Evolutionary conservation across 1,140 invertebrate genomes (phyloP).

Genomic region (Zophobas atratus): DNA sequence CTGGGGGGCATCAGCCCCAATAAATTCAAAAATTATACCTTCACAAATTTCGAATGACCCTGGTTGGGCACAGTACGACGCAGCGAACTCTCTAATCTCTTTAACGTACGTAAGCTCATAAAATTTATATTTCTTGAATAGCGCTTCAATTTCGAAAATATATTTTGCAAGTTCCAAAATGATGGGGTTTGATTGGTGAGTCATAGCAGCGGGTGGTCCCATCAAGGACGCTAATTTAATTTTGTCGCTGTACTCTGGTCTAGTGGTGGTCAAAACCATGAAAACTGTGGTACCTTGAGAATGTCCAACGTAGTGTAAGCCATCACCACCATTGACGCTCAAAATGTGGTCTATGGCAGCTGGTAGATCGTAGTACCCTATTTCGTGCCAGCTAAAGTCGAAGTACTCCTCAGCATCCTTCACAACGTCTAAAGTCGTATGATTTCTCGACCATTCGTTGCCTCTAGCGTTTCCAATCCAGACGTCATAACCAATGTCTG

Average conservation of each 20-base stretch:
- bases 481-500: constrained; percentile 77
- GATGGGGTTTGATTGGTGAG: constrained; percentile 9
- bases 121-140: constrained; percentile 13
- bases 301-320: constrained; percentile 73
- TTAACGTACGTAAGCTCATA: constrained; percentile 13
- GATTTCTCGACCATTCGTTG: constrained; percentile 31
- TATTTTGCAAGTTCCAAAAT: constrained; percentile 3
- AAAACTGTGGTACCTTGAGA: constrained; percentile 74
- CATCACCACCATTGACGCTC: constrained; percentile 66
- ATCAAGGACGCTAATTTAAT: constrained; percentile 71
- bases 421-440: constrained; percentile 31
- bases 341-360: constrained; percentile 75
- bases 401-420: constrained; percentile 23
- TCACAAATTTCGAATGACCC: not conserved
- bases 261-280: constrained; percentile 70
- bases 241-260: constrained; percentile 72
- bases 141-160: constrained; percentile 12
- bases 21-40: not conserved
- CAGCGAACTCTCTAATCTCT: constrained; percentile 10
- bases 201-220: constrained; percentile 72
- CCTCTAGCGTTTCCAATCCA: constrained; percentile 77
- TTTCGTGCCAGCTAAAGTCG: constrained; percentile 72
- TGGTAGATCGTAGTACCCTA: constrained; percentile 76
- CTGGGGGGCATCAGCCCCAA: too few species aligned
- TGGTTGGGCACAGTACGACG: constrained; percentile 18